These are phyloP conservation scores for Brachionus rotundiformis DNA, from an alignment of 1,140 invertebrate species.

Conservation along the genomic window DNA sequence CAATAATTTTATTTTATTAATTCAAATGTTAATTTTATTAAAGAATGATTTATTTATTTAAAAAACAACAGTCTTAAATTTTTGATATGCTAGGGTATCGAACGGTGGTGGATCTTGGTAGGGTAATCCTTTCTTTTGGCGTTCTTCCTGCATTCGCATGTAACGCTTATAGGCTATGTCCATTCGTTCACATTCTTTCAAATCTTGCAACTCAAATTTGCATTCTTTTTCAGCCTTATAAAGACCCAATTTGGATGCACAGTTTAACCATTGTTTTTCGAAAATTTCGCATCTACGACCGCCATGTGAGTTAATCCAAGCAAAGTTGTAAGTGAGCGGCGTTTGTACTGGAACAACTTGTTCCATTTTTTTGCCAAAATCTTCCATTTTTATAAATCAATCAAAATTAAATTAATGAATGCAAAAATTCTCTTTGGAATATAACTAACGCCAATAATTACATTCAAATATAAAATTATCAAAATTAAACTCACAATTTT, in stretches of 20 bases:
- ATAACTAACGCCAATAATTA: background rate
- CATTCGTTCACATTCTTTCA: conserved; percentile 39
- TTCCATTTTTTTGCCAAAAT: conserved; percentile 39
- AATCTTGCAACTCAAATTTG: conserved; percentile 36
- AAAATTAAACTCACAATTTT: conserved; percentile 10
- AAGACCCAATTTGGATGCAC: conserved; percentile 46
- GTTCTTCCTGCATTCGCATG: conserved; percentile 48
- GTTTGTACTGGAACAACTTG: conserved; percentile 30
- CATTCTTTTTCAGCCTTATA: conserved; percentile 46
- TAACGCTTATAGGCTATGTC: conserved; percentile 5
- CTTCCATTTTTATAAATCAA: conserved; percentile 23
- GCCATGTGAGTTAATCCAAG: conserved; percentile 24
- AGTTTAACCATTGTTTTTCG: conserved; percentile 51
- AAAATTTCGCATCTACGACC: conserved; percentile 39
- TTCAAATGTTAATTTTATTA: too few species aligned
- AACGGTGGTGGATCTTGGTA: conserved; percentile 49
- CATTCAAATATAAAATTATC: background rate
- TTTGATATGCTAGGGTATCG: conserved; percentile 44
- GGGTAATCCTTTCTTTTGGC: conserved; percentile 43
- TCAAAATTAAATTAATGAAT: background rate
- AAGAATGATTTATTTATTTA: conserved; percentile 23
- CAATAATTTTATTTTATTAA: background rate
- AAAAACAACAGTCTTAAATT: conserved; percentile 41
- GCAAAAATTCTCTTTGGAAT: conserved; percentile 13
- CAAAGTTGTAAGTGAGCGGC: conserved; percentile 36